These are phyloP conservation scores for Tragelaphus imberbis DNA, from an alignment of 2,113 vertebrate species.

Conservation along the genomic window DNA sequence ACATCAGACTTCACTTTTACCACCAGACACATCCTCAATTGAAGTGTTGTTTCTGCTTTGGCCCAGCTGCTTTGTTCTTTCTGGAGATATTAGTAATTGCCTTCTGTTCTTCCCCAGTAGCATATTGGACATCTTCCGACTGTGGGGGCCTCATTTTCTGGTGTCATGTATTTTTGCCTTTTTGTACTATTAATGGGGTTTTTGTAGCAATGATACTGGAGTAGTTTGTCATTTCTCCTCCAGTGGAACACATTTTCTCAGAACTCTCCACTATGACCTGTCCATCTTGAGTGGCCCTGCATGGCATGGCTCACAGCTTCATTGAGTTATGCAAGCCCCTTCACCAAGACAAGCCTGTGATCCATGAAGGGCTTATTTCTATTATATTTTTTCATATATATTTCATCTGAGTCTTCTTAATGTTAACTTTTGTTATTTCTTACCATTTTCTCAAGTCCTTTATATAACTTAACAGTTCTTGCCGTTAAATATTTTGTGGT, in stretches of 20 bases:
- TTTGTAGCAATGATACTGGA: rapidly evolving
- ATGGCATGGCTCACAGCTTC: not conserved
- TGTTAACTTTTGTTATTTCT: not conserved
- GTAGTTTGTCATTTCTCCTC: not conserved
- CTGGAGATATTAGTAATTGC: not conserved
- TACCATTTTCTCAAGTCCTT: not conserved
- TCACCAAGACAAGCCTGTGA: not conserved
- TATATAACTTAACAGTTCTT: not conserved
- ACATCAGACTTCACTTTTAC: not conserved
- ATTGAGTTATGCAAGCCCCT: not conserved
- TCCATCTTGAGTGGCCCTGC: not conserved
- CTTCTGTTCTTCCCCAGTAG: not conserved
- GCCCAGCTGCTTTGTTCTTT: not conserved
- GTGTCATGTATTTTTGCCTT: not conserved
- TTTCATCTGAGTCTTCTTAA: not conserved
- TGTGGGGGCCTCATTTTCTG: not conserved
- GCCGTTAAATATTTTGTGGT: not conserved
- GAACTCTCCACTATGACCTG: not conserved
- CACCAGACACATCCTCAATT: not conserved
- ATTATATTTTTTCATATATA: not conserved
- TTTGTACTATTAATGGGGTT: not conserved
- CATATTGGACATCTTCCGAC: not conserved
- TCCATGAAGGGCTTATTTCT: not conserved
- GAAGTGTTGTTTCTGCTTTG: not conserved
- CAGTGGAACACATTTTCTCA: not conserved